phyloP scores from a whole-genome alignment of 1,140 invertebrate genomes.

The Diabrotica virgifera region DNA sequence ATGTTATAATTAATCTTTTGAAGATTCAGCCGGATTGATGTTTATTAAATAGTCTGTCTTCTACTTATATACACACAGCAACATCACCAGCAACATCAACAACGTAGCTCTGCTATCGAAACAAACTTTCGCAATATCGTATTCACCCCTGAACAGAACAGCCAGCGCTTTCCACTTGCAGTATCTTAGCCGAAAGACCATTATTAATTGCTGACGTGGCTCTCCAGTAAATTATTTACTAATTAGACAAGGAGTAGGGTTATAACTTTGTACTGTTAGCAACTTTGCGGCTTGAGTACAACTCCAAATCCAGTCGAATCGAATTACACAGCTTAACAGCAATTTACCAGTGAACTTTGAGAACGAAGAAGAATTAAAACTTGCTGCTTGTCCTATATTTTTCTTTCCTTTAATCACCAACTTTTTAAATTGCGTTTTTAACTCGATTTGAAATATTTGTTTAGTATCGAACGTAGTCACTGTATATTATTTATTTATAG shows the following conservation, averaged over 20 bases:
- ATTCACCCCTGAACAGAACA: conserved; percentile 35
- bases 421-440: no score
- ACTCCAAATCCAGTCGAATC: not conserved
- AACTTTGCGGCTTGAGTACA: conserved; percentile 22
- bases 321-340: not conserved
- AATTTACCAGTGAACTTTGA: no score
- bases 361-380: no score
- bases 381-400: no score
- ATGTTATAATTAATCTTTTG: not conserved
- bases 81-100: no score
- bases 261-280: conserved; percentile 44
- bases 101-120: not conserved
- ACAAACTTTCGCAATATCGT: conserved; percentile 12
- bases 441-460: no score
- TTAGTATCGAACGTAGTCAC: no score
- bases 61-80: not conserved
- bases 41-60: not conserved
- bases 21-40: conserved; percentile 4
- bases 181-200: conserved; percentile 36
- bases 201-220: conserved; percentile 48
- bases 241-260: conserved; percentile 47
- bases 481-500: no score
- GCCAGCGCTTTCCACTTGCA: conserved; percentile 17
- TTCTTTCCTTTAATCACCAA: no score
- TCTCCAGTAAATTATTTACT: conserved; percentile 50